Evolutionary conservation across 2,797 vertebrate genomes (phyloP), one percentile per base, ranked within the genome.

Genomic region (Ctenosaura bakeri): DNA sequence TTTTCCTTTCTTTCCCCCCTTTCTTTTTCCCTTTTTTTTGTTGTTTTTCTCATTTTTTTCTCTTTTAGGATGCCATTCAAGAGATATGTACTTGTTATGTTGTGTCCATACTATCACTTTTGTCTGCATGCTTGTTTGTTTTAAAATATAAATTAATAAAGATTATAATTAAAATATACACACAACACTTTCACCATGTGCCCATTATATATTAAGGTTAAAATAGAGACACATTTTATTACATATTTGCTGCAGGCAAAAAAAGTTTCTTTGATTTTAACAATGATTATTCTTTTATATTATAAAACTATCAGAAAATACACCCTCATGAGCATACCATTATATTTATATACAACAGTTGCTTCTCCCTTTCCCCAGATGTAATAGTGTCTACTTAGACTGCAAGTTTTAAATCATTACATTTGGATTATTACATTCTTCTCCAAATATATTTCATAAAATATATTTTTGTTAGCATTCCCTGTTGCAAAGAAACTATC

Each of bases 401-500:
- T 94, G 90, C 89, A 92, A 12, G 35, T 56, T 92, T 91, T 94
- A 88, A 91, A 56, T 66, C 86, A 89, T 66, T 69, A 54, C 62
- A 62, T 81, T 74, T 73, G 13, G 6, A 73, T 73, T 0, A 86
- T 85, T 26, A 79, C 12, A 20, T 84, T 87, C 38, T 84, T 80
- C 62, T 26, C 62, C 85, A 85, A 0, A 42, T 64, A 87, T 20
- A 8, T 42, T 71, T 46, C 32, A 83, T 46, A 59, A 52, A 74
- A n/a, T 59, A 24, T 77, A 7, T 46, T 2, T 16, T 74, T 32
- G 9, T n/a, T 20, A n/a, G 12, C 4, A 76, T 62, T 18, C 35
- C 20, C 24, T 20, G 14, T n/a, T 56, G 20, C 18, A 59, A 7
- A 8, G 74, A 42, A 76, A 38, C 16, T 76, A 7, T 22, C 35